These are phyloP conservation scores for Oscheius onirici DNA, from an alignment of 2,888 invertebrate species.

Conservation along the genomic window DNA sequence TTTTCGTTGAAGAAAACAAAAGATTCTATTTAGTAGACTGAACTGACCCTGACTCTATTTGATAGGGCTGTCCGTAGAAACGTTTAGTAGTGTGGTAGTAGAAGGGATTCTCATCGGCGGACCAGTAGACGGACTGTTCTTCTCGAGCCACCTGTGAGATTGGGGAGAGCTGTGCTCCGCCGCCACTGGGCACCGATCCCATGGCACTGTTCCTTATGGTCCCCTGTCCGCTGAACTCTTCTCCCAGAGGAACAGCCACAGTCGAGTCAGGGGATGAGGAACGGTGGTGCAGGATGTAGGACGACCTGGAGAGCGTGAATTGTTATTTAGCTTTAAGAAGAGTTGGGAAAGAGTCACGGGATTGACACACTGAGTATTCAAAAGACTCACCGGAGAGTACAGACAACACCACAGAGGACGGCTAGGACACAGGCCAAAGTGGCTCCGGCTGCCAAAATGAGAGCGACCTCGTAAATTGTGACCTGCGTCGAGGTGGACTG, in stretches of 20 bases:
- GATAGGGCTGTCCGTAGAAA: constrained; percentile 69
- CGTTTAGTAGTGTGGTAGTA: constrained; percentile 69
- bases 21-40: neutral
- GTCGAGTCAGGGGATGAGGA: constrained; percentile 56
- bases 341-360: too few species aligned
- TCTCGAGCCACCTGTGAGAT: constrained; percentile 62
- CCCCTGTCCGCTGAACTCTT: constrained; percentile 53
- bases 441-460: constrained; percentile 66
- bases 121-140: constrained; percentile 71
- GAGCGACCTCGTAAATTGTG: constrained; percentile 56
- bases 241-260: constrained; percentile 57
- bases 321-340: too few species aligned
- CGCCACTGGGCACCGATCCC: constrained; percentile 24
- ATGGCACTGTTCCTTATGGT: constrained; percentile 31
- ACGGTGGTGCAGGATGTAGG: constrained; percentile 65
- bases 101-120: constrained; percentile 70
- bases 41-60: constrained; percentile 63
- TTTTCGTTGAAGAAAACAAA: neutral
- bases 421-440: constrained; percentile 66
- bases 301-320: constrained; percentile 49
- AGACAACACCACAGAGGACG: constrained; percentile 58
- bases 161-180: constrained; percentile 17
- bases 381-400: constrained; percentile 56
- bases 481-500: constrained; percentile 48
- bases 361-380: neutral